phyloP scores from a whole-genome alignment of 2,888 invertebrate genomes.

The Apeira syringaria region DNA sequence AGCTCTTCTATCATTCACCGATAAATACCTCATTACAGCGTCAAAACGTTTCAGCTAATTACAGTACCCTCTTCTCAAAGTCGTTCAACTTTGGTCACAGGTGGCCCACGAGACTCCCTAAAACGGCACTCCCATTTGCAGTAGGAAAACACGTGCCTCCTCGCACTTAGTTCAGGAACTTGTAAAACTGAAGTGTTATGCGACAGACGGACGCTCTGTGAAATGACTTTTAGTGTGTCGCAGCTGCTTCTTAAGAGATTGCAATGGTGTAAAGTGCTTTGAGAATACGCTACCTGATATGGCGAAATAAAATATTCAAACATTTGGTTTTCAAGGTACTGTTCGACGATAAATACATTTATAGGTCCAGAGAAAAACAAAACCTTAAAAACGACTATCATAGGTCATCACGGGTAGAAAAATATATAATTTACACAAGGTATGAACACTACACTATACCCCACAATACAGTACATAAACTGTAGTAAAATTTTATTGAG shows the following conservation, averaged over 20 bases:
- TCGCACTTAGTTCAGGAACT: constrained; percentile 68
- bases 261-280: constrained; percentile 34
- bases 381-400: too few species aligned
- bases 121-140: constrained; percentile 66
- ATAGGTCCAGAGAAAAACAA: too few species aligned
- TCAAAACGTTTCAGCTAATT: constrained; percentile 48
- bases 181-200: constrained; percentile 68
- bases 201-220: constrained; percentile 28
- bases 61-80: constrained; percentile 38
- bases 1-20: too few species aligned
- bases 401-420: too few species aligned
- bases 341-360: too few species aligned
- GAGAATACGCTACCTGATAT: constrained; percentile 24
- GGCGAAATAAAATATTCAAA: too few species aligned
- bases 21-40: constrained; percentile 23
- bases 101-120: constrained; percentile 56
- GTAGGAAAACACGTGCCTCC: constrained; percentile 62
- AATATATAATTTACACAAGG: too few species aligned
- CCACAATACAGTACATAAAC: too few species aligned
- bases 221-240: constrained; percentile 30
- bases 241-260: constrained; percentile 60
- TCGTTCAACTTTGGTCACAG: constrained; percentile 51
- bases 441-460: too few species aligned
- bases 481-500: too few species aligned
- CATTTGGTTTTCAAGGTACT: too few species aligned